phyloP scores from a whole-genome alignment of 2,797 vertebrate genomes.

The Poecilia picta region DNA sequence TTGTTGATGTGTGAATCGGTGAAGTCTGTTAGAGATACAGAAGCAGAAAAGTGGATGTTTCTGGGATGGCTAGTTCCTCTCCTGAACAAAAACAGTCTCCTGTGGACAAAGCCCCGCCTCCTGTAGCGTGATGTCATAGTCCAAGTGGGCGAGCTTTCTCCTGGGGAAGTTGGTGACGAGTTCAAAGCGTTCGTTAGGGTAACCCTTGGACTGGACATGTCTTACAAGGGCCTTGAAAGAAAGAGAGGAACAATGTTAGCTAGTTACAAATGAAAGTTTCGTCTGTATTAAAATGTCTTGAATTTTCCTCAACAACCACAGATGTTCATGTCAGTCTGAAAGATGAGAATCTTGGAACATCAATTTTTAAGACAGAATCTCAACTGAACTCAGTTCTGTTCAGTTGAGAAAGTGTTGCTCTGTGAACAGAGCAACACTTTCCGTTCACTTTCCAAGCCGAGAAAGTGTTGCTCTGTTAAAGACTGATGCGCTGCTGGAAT shows the following conservation, averaged over 20 bases:
- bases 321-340: background rate
- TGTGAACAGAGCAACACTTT: too few species aligned
- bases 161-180: conserved; percentile 99
- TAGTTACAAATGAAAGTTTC: background rate
- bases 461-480: background rate
- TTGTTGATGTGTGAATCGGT: conserved; percentile 56
- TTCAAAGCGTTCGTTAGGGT: conserved; percentile 98
- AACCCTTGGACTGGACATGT: conserved; percentile 96
- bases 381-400: background rate
- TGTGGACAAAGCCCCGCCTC: conserved; percentile 99
- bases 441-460: too few species aligned
- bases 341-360: background rate
- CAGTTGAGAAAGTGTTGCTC: background rate
- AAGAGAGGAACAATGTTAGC: background rate
- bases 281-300: background rate
- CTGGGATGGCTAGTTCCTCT: conserved; percentile 93
- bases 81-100: conserved; percentile 99
- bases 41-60: conserved; percentile 62
- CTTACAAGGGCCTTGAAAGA: conserved; percentile 90
- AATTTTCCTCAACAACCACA: background rate
- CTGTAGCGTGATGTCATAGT: conserved; percentile 99
- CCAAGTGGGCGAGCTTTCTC: conserved; percentile 97
- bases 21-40: conserved; percentile 68
- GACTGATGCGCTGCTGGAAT: background rate
- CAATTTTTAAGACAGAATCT: background rate